These are phyloP conservation scores for Panthera tigris DNA, from an alignment of 2,113 vertebrate genomes.

Conservation along the genomic window DNA sequence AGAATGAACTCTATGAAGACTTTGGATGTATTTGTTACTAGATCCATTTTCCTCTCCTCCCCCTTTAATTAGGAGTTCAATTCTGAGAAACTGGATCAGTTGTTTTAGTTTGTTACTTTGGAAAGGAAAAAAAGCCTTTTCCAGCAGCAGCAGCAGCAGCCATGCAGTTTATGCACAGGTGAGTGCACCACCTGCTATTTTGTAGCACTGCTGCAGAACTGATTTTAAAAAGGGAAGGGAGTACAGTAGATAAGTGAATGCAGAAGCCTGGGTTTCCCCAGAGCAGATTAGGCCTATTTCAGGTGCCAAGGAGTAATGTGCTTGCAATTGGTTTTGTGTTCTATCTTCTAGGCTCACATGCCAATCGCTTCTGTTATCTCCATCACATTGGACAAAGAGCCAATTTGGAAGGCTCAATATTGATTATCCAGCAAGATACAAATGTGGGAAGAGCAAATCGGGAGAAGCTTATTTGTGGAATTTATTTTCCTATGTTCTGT, in stretches of 20 bases:
- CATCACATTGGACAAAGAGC: neutral
- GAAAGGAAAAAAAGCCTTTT: neutral
- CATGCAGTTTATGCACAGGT: slow-evolving; percentile 20
- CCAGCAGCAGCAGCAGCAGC: neutral
- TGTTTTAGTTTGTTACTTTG: slow-evolving; percentile 62
- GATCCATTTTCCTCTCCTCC: slow-evolving; percentile 53
- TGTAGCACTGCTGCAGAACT: slow-evolving; percentile 22
- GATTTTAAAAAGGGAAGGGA: slow-evolving; percentile 20
- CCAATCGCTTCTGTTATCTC: neutral
- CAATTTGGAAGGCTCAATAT: neutral
- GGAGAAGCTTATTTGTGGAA: neutral
- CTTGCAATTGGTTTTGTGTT: neutral
- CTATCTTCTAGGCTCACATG: neutral
- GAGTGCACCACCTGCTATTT: neutral
- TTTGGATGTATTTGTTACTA: slow-evolving; percentile 56
- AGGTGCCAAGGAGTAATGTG: neutral
- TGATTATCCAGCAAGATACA: neutral
- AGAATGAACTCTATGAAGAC: slow-evolving; percentile 55
- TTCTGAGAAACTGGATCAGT: slow-evolving; percentile 61
- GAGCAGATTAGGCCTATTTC: slow-evolving; percentile 21
- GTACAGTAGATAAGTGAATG: slow-evolving; percentile 44
- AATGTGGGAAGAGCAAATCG: neutral
- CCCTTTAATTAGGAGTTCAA: slow-evolving; percentile 76
- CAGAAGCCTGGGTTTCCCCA: slow-evolving; percentile 36
- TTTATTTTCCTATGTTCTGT: neutral